Evolutionary conservation across 1,140 invertebrate genomes (phyloP), one percentile per base, ranked within the genome.

Genomic region (Neodiprion lecontei): DNA sequence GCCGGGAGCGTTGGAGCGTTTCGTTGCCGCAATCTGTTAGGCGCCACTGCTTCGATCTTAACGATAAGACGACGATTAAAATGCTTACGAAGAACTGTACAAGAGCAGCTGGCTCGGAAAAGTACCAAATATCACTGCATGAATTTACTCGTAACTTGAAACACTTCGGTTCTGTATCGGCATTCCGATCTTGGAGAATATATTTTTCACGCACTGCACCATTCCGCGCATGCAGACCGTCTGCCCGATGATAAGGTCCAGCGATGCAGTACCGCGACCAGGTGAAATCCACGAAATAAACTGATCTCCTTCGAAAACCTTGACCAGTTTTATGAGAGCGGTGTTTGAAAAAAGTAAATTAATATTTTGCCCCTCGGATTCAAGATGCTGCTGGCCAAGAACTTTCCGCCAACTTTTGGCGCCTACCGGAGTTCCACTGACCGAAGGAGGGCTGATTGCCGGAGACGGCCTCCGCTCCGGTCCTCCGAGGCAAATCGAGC

Each of bases 381-480:
- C 11, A 12, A 61, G n/a, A 12, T 3, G 53, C 53, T 14, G n/a
- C 53, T 21, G 11, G 53, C 53, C 53, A 12, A 17, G 11, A 61
- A 61, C 53, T 61, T 61, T 61, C 53, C 53, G n/a, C 53, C 53
- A 61, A 61, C 53, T 61, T 61, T 61, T 61, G 53, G 53, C 53
- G 53, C n/a, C 53, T 17, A 61, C 53, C 53, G 9, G 53, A 61
- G 11, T 61, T 61, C 53, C 53, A 61, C 53, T 61, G 53, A 61
- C 53, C 53, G 53, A 61, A 61, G 53, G 53, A 61, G 53, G 53
- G 53, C 53, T 61, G 53, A 61, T 61, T 61, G 53, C 53, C 11
- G 9, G 53, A 61, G 53, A 61, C 53, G 28, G 28, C 28, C 28
- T 40, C 28, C 28, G 28, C 28, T 40, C 53, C 53, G 53, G 53